Evolutionary conservation across 2,113 vertebrate genomes (phyloP).

Genomic region (Tragelaphus scriptus): DNA sequence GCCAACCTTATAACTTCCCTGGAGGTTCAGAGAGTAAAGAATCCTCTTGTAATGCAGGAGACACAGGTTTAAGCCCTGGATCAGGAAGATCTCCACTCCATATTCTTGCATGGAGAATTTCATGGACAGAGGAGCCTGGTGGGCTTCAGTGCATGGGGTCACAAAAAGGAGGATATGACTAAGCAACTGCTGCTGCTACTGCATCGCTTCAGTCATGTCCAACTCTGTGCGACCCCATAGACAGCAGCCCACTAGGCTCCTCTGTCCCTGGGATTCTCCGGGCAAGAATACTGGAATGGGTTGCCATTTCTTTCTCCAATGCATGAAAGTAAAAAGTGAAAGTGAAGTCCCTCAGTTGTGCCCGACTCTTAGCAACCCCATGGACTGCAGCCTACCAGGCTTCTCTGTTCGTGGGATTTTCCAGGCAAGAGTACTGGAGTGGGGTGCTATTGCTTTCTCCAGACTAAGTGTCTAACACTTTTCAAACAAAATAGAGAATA

Average conservation of each 20-base stretch:
- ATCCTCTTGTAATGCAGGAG: not conserved
- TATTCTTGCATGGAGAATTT: not conserved
- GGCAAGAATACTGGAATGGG: too few relatives aligned
- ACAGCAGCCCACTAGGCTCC: rapidly evolving
- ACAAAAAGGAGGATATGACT: not conserved
- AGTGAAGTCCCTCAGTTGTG: too few relatives aligned
- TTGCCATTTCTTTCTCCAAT: too few relatives aligned
- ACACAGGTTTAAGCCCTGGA: not conserved
- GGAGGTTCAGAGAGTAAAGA: not conserved
- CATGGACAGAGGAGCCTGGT: not conserved
- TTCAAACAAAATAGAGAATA: not conserved
- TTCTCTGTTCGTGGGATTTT: too few relatives aligned
- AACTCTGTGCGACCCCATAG: too few relatives aligned
- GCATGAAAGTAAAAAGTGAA: too few relatives aligned
- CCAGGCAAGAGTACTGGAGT: too few relatives aligned
- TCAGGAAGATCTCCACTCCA: not conserved
- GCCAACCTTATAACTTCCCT: not conserved
- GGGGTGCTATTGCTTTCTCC: too few relatives aligned
- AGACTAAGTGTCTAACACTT: not conserved
- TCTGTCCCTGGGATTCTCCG: too few relatives aligned
- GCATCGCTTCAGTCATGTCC: rapidly evolving
- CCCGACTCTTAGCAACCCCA: too few relatives aligned
- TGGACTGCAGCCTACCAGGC: too few relatives aligned
- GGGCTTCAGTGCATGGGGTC: not conserved
- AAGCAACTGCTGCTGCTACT: not conserved